Base-by-base conservation (phyloP, 1,140 invertebrate genomes). In the Maconellicoccus hirsutus region DNA sequence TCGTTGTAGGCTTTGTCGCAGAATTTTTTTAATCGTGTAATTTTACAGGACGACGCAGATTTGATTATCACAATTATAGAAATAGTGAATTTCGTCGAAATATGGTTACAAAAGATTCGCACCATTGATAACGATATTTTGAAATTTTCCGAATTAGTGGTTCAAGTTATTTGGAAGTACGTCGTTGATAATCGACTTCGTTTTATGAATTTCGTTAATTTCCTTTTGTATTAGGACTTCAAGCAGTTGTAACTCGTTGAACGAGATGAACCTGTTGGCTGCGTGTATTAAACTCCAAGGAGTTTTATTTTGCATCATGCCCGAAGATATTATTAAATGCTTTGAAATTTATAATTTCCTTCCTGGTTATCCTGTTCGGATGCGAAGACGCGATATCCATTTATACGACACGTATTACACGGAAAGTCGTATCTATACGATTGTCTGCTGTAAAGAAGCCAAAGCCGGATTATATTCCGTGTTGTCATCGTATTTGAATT, bases 261-360 rank as follows among this genome's bases (percentile, higher is more conserved):
- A 66, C 7, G 61, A 66, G 25, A 25, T 66, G 61, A 66, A 66
- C 21, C 10, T 66, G 22, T 16, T 66, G 19, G 61, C 61, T 23
- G 21, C 61, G 22, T 66, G 61, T 66, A 66, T 66, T 3, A 66
- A 66, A 26, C 16, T 66, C 19, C 61, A 66, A 10, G 19, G 61
- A 10, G 61, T 66, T 23, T 23, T 66, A 26, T 66, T 66, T 66
- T 66, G 61, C 22, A 26, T 66, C 3, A 66, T 66, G 61, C 61
- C 61, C 10, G 61, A 66, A 19, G 61, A 66, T 23, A 66, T 66
- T 66, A 66, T 66, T 8, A 66, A 66, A 26, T 66, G 61, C 21
- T 66, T 66, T 16, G 61, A 66, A 66, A 66, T 66, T 6, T 66
- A 66, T 26, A 66, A 66, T 66, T 66, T 66, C 25, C 25, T 66